Conservation (phyloP, 2,797 vertebrate species). For the Hapalemur alaotrensis region DNA sequence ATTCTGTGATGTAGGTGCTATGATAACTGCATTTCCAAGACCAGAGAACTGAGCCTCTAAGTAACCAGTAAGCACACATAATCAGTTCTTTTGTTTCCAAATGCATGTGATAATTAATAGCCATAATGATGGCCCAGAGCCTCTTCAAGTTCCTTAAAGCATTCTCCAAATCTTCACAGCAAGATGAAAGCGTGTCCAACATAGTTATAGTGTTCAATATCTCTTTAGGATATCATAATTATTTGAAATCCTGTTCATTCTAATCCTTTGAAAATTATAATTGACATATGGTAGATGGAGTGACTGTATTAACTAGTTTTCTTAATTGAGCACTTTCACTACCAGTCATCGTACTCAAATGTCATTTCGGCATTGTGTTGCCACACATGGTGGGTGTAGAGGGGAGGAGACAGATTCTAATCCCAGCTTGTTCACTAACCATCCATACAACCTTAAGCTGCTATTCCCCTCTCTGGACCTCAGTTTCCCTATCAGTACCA, state of each 20-base stretch:
- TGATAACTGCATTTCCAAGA: neutral
- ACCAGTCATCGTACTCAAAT: neutral
- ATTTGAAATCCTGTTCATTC: constrained; percentile 45
- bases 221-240: constrained; percentile 38
- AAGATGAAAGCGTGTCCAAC: constrained; percentile 25
- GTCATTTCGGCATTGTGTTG: neutral
- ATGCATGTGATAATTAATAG: constrained; percentile 38
- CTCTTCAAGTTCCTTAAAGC: constrained; percentile 20
- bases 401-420: neutral
- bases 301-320: constrained; percentile 10
- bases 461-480: neutral
- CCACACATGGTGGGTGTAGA: neutral
- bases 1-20: neutral
- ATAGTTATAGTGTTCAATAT: neutral
- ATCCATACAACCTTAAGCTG: neutral
- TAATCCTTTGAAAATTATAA: constrained; percentile 54
- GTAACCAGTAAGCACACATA: neutral
- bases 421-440: neutral
- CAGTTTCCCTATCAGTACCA: neutral
- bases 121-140: constrained; percentile 34
- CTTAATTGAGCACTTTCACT: constrained; percentile 31
- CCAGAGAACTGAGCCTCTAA: constrained; percentile 6
- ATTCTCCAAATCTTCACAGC: constrained; percentile 34
- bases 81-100: constrained; percentile 37
- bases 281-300: neutral